A percentile compares a stretch with the other conserved stretches of the same genome.
Conservation (phyloP, 2,113 vertebrate species). For the Gnathonemus echidnorhynchus region DNA sequence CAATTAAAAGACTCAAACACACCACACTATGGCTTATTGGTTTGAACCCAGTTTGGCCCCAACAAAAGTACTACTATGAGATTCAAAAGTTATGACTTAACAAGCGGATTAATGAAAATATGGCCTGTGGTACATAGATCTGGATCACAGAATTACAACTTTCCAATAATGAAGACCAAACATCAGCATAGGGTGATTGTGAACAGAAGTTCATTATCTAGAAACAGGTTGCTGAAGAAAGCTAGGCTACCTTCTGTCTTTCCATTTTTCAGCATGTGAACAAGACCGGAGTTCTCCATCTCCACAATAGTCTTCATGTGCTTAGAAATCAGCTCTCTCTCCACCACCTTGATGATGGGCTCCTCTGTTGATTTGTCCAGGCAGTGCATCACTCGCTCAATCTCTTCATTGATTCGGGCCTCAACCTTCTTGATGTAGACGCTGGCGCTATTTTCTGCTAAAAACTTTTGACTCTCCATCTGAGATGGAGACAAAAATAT, state of each 20-base stretch:
- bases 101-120: not conserved
- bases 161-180: not conserved
- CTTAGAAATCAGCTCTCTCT: conserved; percentile 95
- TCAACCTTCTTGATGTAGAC: conserved; percentile 99
- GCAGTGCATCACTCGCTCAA: conserved; percentile 97
- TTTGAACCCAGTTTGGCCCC: not conserved
- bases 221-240: not conserved
- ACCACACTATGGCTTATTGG: not conserved
- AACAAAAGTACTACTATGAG: not conserved
- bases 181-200: not conserved
- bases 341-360: conserved; percentile 96
- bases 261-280: conserved; percentile 98
- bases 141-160: not conserved
- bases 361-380: conserved; percentile 97
- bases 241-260: conserved; percentile 84
- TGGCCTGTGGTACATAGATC: not conserved
- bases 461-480: conserved; percentile 99
- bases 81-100: not conserved
- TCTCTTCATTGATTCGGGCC: conserved; percentile 98
- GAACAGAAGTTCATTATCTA: not conserved
- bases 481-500: conserved; percentile 39
- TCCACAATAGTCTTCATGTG: conserved; percentile 99
- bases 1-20: not conserved
- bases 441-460: conserved; percentile 97
- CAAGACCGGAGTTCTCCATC: conserved; percentile 98